phyloP scores from a whole-genome alignment of 2,797 vertebrate genomes.

The Tadarida brasiliensis region DNA sequence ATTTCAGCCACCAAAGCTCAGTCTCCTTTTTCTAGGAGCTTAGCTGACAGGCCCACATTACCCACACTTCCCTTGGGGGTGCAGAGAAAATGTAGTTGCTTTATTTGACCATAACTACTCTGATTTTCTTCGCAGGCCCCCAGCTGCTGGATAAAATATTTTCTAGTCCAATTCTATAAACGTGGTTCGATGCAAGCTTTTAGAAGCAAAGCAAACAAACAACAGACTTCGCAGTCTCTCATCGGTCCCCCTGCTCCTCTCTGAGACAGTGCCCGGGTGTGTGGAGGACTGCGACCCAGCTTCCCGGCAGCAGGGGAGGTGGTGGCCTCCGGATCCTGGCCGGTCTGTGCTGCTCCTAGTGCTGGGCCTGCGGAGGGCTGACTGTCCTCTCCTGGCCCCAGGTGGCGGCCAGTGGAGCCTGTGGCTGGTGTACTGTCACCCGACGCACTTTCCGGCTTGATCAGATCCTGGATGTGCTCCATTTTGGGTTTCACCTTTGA shows the following conservation, averaged over 20 bases:
- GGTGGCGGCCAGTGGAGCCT: background rate
- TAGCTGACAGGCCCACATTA: background rate
- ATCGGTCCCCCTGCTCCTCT: accelerated
- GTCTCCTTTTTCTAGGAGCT: background rate
- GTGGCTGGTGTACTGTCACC: background rate
- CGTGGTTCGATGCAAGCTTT: background rate
- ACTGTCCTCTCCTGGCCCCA: too few relatives aligned
- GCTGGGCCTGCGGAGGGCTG: background rate
- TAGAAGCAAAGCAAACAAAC: background rate
- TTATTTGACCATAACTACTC: background rate
- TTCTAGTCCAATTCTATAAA: background rate
- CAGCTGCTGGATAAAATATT: background rate
- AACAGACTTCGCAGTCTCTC: background rate
- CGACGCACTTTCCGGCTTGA: background rate
- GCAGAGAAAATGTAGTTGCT: background rate
- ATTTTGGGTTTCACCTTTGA: background rate
- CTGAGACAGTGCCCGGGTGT: background rate
- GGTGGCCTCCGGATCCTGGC: background rate
- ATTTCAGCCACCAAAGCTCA: too few relatives aligned
- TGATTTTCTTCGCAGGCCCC: background rate
- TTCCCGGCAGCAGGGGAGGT: accelerated
- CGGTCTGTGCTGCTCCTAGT: background rate
- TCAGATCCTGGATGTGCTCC: background rate
- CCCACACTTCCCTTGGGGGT: background rate
- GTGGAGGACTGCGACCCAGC: background rate